Conservation (phyloP, 2,113 vertebrate genomes). For the Calonectris borealis region DNA sequence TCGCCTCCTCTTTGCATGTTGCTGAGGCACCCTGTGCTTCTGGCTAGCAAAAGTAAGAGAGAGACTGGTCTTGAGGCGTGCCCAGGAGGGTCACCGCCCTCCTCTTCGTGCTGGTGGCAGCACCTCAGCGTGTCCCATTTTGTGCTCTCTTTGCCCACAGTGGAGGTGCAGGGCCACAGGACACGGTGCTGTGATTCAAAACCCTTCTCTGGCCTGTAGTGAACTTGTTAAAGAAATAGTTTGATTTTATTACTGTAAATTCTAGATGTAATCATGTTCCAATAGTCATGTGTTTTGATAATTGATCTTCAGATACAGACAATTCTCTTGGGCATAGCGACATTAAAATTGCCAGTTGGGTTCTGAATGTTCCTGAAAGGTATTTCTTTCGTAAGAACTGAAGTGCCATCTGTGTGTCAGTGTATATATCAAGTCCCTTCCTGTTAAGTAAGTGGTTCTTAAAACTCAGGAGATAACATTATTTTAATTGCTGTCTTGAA, state of each 20-base stretch:
- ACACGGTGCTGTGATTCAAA: not conserved
- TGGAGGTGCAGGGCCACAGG: not conserved
- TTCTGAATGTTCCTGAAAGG: constrained; percentile 47
- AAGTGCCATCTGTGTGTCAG: constrained; percentile 37
- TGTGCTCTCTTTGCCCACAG: not conserved
- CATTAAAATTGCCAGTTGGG: not conserved
- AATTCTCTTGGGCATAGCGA: not conserved
- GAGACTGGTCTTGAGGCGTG: not conserved
- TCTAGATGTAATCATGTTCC: not conserved
- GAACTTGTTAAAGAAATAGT: not conserved
- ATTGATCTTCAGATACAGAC: constrained; percentile 12
- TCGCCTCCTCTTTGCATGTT: not conserved
- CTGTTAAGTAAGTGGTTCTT: constrained; percentile 34
- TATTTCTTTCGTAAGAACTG: constrained; percentile 40
- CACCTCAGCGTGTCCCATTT: accelerated
- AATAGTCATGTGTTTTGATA: not conserved
- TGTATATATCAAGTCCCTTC: constrained; percentile 30
- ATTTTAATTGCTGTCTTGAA: constrained; percentile 56
- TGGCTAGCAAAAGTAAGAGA: not conserved
- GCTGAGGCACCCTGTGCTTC: not conserved
- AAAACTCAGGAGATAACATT: constrained; percentile 31
- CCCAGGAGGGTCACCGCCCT: not conserved
- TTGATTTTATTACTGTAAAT: not conserved
- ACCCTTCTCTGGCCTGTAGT: not conserved
- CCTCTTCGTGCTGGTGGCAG: not conserved